Evolutionary conservation across 1,140 invertebrate genomes (phyloP), one percentile per base, ranked within the genome.

Genomic region (Drosophila trapezifrons): DNA sequence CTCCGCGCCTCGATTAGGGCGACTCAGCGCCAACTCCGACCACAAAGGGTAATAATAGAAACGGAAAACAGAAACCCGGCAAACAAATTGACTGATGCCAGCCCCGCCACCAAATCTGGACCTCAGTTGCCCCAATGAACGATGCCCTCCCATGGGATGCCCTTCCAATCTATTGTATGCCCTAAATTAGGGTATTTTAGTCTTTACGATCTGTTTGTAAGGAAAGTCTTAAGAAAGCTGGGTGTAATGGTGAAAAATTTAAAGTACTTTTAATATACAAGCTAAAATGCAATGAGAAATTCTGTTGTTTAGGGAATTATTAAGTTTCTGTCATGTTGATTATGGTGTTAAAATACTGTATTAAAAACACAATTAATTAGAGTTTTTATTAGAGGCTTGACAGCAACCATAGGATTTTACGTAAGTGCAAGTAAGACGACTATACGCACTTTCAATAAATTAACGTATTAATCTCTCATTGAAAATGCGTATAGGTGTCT

Each of bases 31-130:
- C 63, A 67, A 51, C 58, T 64, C 42, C 27, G 29, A 49, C 65
- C 65, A 71, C 38, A 69, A 76, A 56, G 57, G 52, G 66, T 59
- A 76, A 69, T 71, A 70, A 75, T 73, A 76, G 74, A 76, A 76
- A 82, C 72, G 60, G 74, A 54, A 58, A 78, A 85, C 75, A 71
- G 86, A 72, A 83, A 43, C 35, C 76, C 51, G 64, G 77, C 80
- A 73, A 87, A 69, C 83, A 87, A 86, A 87, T 86, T 86, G 83
- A 83, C 84, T 80, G 69, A 71, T 71, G 76, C 67, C 82, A 69
- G 78, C 54, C 60, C 74, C 78, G 58, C 74, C 47, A 78, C 65
- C 56, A 85, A 73, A 60, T 56, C 58, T 70, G 46, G 63, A 54
- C 58, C 59, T 65, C 49, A 46, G 45, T 49, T 49, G 67, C 47